Conservation (phyloP, 35 echinoderm and acorn worm genomes). For the Acanthaster planci region DNA sequence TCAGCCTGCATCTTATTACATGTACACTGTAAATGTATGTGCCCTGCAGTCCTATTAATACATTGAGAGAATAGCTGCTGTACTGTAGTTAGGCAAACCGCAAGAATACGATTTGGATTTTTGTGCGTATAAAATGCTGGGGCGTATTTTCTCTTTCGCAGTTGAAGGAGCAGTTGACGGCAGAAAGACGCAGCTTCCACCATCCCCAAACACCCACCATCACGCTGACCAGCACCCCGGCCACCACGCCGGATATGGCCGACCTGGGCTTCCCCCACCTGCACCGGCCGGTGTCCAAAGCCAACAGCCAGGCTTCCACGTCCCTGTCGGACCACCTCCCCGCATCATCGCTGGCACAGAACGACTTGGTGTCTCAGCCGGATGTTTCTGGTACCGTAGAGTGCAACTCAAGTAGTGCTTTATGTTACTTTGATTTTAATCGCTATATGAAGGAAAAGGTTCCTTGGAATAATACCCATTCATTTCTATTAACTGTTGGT, state of each 20-base stretch:
- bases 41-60: too few species aligned
- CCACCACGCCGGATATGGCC: constrained; percentile 5
- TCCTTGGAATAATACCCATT: too few species aligned
- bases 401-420: too few species aligned
- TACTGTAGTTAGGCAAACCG: too few species aligned
- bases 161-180: constrained; percentile 42
- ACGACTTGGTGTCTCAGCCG: background rate
- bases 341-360: background rate
- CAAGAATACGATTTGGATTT: too few species aligned
- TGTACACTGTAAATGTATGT: too few species aligned
- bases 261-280: background rate
- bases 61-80: too few species aligned
- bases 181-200: constrained; percentile 42
- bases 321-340: background rate
- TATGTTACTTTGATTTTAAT: too few species aligned
- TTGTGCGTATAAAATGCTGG: too few species aligned
- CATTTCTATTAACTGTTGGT: too few species aligned
- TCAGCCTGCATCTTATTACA: too few species aligned
- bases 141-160: constrained; percentile 19
- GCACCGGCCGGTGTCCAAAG: background rate
- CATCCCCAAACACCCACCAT: constrained; percentile 58
- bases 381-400: background rate
- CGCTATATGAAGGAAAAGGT: too few species aligned
- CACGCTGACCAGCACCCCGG: constrained; percentile 59
- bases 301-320: background rate